Percentiles rank a stretch among this genome's conserved stretches.
phyloP scores from a whole-genome alignment of 2,797 vertebrate species.

The Melanotaenia pygmaea region DNA sequence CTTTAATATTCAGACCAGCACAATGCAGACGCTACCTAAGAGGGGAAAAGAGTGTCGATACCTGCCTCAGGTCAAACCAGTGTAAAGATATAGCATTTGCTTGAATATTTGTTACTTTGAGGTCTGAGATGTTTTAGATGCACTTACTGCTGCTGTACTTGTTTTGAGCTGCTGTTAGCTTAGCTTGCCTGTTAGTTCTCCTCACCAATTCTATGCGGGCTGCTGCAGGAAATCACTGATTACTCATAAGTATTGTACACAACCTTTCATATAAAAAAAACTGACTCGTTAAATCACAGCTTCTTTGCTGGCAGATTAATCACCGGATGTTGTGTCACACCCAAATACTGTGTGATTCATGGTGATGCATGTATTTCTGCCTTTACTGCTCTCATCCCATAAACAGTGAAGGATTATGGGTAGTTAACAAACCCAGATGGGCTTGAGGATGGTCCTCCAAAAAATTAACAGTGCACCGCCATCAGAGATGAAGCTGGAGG shows the following conservation, averaged over 20 bases:
- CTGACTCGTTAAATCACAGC: neutral
- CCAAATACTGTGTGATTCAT: slow-evolving; percentile 53
- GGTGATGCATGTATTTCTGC: neutral
- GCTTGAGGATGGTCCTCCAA: too few relatives aligned
- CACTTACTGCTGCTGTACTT: neutral
- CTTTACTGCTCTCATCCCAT: too few relatives aligned
- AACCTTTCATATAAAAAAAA: neutral
- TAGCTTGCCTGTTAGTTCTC: neutral
- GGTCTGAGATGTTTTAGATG: too few relatives aligned
- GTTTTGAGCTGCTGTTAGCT: slow-evolving; percentile 1
- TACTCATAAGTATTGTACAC: neutral
- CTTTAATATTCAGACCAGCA: too few relatives aligned
- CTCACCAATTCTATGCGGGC: neutral
- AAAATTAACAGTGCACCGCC: neutral
- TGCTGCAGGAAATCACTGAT: neutral
- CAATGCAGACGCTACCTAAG: neutral
- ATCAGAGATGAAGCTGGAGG: neutral
- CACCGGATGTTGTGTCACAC: slow-evolving; percentile 45
- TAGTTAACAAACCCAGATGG: too few relatives aligned
- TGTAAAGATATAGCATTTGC: neutral
- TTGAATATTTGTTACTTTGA: neutral
- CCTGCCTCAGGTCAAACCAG: neutral
- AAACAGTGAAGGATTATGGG: too few relatives aligned
- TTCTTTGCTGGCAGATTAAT: slow-evolving; percentile 9
- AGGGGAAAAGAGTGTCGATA: neutral